Evolutionary conservation across 2,888 invertebrate genomes (phyloP).

Genomic region (Cremastinae sp.): DNA sequence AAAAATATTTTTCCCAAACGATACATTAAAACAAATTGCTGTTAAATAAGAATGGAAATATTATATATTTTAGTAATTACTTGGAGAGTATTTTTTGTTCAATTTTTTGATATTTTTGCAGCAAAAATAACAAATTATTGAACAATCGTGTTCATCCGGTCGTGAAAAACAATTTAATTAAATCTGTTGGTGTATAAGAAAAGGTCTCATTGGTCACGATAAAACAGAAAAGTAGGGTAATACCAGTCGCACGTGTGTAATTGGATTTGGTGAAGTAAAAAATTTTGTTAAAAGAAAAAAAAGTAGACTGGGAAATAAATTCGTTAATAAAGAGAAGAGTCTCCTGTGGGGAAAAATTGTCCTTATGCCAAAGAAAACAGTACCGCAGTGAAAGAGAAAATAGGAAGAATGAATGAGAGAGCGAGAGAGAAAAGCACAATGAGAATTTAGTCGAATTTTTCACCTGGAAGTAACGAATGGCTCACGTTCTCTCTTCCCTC

Average conservation of each 20-base stretch:
- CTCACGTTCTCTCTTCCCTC: too few species aligned
- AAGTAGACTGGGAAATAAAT: conserved; percentile 15
- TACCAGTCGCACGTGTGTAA: not conserved
- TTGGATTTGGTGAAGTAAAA: conserved; percentile 23
- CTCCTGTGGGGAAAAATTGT: not conserved
- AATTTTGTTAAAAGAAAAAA: not conserved
- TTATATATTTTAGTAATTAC: too few species aligned
- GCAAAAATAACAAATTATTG: not conserved
- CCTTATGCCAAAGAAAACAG: not conserved
- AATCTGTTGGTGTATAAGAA: not conserved
- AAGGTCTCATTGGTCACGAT: too few species aligned
- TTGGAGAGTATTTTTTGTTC: too few species aligned
- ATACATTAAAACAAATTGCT: too few species aligned
- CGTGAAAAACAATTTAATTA: conserved; percentile 1
- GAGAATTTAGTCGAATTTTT: conserved; percentile 10
- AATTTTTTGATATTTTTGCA: too few species aligned
- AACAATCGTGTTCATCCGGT: not conserved
- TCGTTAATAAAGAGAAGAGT: conserved; percentile 33
- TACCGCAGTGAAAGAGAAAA: too few species aligned
- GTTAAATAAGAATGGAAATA: too few species aligned
- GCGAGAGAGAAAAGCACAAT: not conserved
- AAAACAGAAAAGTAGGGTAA: conserved; percentile 14
- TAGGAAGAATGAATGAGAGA: not conserved
- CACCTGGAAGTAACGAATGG: conserved; percentile 6
- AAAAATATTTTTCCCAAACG: too few species aligned